Base-by-base conservation (phyloP, 2,113 vertebrate species). In the Cottus gobio region DNA sequence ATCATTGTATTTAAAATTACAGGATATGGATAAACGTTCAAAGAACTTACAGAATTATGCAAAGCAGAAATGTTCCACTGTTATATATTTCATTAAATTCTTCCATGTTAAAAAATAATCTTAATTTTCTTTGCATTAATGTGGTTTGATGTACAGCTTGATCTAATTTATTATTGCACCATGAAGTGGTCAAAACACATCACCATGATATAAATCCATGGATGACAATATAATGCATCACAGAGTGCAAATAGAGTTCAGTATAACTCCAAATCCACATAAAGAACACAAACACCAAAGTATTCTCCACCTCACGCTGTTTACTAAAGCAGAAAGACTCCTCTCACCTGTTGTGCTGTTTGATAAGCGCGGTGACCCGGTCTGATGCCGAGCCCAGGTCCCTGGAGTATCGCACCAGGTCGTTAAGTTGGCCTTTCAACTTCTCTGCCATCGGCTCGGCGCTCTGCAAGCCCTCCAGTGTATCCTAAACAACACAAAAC, bases 321-420 rank as follows among this genome's bases (percentile, higher is more conserved):
- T 54, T 4, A 24, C 42, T 31, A 0, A 54, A 60, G 46, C 22
- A 63, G 13, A 67, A 60, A 61, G n/a, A 54, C 30, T 66, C 28
- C 15, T 37, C 79, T 87, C 93, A 99, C 98, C 98, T 97, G 92
- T 99, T 99, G 92, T 98, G 98, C 71, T 98, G 97, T 66, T 98
- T 99, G 93, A 99, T 99, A 63, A 98, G 90, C 3, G 94, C 94
- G 11, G 97, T 98, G 87, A 99, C 97, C 70, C 96, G 96, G 56
- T 96, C 95, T 36, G 98, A 98, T 65, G 97, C 95, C 28, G 93
- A 80, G 79, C 95, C 96, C 80, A 98, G 90, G 89, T 99, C 98
- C 81, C 93, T 95, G 87, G 98, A 97, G 94, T 97, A 99, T 39
- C 93, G 96, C 89, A 97, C 99, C 60, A 99, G 96, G 72, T 97